Conservation (phyloP, 2,113 vertebrate species). For the Marmota monax region DNA sequence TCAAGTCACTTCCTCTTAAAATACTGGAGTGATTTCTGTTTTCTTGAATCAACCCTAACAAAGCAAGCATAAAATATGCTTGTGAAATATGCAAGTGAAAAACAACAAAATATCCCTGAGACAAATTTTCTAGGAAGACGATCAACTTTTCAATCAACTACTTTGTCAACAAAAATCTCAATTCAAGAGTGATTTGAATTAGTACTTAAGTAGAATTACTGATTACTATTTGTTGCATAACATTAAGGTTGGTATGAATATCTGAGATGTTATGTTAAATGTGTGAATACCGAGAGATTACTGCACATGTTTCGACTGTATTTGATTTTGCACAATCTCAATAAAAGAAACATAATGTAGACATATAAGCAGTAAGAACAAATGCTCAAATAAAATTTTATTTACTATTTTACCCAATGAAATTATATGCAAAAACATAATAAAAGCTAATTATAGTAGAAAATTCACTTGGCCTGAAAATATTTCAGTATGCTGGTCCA, state of each 20-base stretch:
- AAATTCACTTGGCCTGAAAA: conserved; percentile 50
- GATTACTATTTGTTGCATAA: not conserved
- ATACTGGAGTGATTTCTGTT: not conserved
- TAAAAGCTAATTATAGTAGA: not conserved
- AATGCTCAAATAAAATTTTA: not conserved
- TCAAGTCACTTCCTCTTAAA: not conserved
- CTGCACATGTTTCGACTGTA: not conserved
- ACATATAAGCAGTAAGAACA: not conserved
- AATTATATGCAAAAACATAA: not conserved
- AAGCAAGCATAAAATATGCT: not conserved
- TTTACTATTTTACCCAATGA: conserved; percentile 33
- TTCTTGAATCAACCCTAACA: not conserved
- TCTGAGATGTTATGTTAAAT: conserved; percentile 39
- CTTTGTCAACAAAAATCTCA: not conserved
- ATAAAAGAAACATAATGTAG: not conserved
- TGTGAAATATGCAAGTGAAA: not conserved
- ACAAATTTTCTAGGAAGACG: not conserved
- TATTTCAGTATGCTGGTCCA: not conserved
- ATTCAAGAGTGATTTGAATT: not conserved
- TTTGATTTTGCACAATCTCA: not conserved
- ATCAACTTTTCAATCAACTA: not conserved
- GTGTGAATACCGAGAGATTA: not conserved
- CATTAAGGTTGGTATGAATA: conserved; percentile 43
- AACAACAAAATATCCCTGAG: not conserved
- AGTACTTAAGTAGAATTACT: conserved; percentile 9